phyloP scores from a whole-genome alignment of 2,888 invertebrate genomes.

The Chrysotoxum bicinctum region DNA sequence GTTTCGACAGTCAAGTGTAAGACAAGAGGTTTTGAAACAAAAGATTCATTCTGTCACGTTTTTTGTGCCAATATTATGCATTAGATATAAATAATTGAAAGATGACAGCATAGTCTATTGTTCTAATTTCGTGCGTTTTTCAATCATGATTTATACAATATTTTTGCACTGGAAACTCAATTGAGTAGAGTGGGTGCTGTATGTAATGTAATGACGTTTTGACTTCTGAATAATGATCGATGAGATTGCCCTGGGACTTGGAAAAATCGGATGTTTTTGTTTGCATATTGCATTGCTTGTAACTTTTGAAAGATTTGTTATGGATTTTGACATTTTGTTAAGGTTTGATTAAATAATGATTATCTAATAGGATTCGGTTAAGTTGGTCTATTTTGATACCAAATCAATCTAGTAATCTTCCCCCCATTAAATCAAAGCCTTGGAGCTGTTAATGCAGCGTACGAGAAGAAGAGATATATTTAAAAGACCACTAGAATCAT shows the following conservation, averaged over 20 bases:
- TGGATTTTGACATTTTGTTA: background rate
- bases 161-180: slow-evolving; percentile 1
- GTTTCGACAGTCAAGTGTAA: slow-evolving; percentile 46
- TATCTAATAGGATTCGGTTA: no score
- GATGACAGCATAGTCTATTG: slow-evolving; percentile 68
- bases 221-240: slow-evolving; percentile 35
- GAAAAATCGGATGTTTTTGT: background rate
- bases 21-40: slow-evolving; percentile 18
- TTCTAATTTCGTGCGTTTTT: slow-evolving; percentile 69
- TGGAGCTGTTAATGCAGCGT: no score
- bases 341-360: no score
- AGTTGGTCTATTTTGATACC: no score
- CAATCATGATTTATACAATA: slow-evolving; percentile 54
- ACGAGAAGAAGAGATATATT: no score
- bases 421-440: no score
- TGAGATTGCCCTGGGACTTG: slow-evolving; percentile 16
- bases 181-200: slow-evolving; percentile 39
- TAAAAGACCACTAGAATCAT: no score
- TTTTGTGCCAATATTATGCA: slow-evolving; percentile 54
- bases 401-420: no score
- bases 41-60: slow-evolving; percentile 62
- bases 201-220: slow-evolving; percentile 14
- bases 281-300: background rate
- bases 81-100: slow-evolving; percentile 52
- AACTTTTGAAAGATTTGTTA: background rate